A percentile compares a stretch with the other conserved stretches of the same genome.
Evolutionary conservation across 2,888 invertebrate genomes (phyloP).

Genomic region (Theodoxus fluviatilis): DNA sequence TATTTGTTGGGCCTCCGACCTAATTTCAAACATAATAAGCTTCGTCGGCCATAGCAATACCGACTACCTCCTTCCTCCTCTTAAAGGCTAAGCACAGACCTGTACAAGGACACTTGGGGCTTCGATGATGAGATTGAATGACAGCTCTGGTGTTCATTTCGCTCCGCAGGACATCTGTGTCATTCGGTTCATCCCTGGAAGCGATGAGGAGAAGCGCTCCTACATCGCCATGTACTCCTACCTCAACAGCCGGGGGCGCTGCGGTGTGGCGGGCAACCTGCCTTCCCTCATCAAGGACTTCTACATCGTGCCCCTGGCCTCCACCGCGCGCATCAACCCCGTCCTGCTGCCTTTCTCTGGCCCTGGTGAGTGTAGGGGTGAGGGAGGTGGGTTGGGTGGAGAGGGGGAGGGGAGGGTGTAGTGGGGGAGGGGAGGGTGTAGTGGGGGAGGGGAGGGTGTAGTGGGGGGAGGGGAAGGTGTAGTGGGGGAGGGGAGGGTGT

Average conservation of each 20-base stretch:
- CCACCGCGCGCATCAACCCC: conserved; percentile 75
- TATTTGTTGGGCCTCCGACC: too few relatives aligned
- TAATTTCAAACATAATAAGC: background rate
- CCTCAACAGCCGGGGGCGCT: conserved; percentile 77
- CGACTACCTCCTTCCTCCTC: background rate
- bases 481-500: too few relatives aligned
- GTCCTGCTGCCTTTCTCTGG: conserved; percentile 70
- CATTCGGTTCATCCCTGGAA: conserved; percentile 80
- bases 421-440: too few relatives aligned
- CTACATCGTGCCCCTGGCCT: conserved; percentile 86
- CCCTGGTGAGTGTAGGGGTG: conserved; percentile 72
- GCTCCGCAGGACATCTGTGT: conserved; percentile 81
- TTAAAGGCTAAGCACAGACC: too few relatives aligned
- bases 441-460: too few relatives aligned
- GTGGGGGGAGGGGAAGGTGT: too few relatives aligned
- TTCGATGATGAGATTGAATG: too few relatives aligned
- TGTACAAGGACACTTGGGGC: too few relatives aligned
- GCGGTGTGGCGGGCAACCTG: conserved; percentile 79
- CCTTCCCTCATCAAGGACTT: conserved; percentile 86
- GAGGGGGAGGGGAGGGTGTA: too few relatives aligned
- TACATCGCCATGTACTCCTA: conserved; percentile 88
- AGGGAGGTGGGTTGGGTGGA: too few relatives aligned
- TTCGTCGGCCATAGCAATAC: background rate
- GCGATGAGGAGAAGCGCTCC: conserved; percentile 79
- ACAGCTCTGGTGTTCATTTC: too few relatives aligned